Evolutionary conservation across 1,140 invertebrate genomes (phyloP), one percentile per base, ranked within the genome.

Genomic region (Triops longicaudatus): DNA sequence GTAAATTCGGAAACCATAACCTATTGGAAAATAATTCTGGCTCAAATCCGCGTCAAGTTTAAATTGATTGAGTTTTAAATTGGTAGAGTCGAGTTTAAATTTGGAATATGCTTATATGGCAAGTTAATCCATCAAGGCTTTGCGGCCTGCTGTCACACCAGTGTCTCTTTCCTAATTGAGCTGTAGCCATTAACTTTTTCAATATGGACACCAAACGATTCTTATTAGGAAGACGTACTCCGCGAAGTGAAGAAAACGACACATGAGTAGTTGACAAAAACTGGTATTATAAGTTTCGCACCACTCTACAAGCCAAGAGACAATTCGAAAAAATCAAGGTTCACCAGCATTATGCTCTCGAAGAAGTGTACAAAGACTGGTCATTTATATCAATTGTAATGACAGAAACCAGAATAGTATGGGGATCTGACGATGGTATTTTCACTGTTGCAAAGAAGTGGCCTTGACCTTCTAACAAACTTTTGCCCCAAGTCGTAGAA

Each of bases 261-360:
- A n/a, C 22, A 22, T 17, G 50, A 22, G 50, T 63, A 63, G 50
- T 63, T 63, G 50, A 63, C 50, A 63, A 63, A 63, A 63, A 63
- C 50, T 63, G 50, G 50, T 63, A 63, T 63, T 63, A 63, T 63
- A 63, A 63, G 50, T 63, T 63, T 63, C 50, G 50, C n/a, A 63
- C 50, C 50, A 63, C 14, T 12, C 50, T 63, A 63, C 50, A 63
- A 63, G 50, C 50, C 50, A 63, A 63, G 50, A 63, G 22, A 63
- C 7, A 37, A 4, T 37, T 37, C 2, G 7, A 63, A 63, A 63
- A 63, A 63, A 63, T 63, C n/a, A 63, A 63, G 2, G 50, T 63
- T 63, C 50, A 63, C 50, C 50, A 63, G 50, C 50, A 22, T 17
- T 63, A 14, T 63, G 50, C 50, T 63, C 50, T 63, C 50, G 22